Conservation (phyloP, 2,888 invertebrate genomes). For the Mesopsocus fuscifrons region DNA sequence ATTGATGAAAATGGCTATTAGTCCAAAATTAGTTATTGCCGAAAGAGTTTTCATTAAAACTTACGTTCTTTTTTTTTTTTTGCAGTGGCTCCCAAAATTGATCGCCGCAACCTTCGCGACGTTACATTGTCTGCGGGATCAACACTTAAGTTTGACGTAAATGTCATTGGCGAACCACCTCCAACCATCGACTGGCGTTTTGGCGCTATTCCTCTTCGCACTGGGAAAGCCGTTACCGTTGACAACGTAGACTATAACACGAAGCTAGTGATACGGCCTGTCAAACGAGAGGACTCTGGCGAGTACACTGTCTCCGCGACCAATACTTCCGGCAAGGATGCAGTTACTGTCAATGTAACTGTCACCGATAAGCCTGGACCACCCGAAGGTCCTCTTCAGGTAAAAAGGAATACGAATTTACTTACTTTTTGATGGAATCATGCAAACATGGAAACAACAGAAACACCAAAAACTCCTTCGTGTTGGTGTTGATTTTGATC, state of each 20-base stretch:
- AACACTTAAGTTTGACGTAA: slow-evolving; percentile 81
- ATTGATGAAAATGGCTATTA: no score
- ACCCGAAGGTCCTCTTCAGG: slow-evolving; percentile 80
- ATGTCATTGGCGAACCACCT: slow-evolving; percentile 86
- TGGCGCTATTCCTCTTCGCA: slow-evolving; percentile 53
- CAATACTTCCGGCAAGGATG: slow-evolving; percentile 74
- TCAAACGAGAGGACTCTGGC: slow-evolving; percentile 62
- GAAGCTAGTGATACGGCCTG: slow-evolving; percentile 64
- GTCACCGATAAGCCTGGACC: slow-evolving; percentile 74
- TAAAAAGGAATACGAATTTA: no score
- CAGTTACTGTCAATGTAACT: slow-evolving; percentile 58
- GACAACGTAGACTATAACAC: slow-evolving; percentile 77
- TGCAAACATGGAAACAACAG: slow-evolving; percentile 2
- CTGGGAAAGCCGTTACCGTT: slow-evolving; percentile 48
- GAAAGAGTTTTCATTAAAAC: no score
- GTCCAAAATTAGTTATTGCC: no score
- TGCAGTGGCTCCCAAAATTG: slow-evolving; percentile 85
- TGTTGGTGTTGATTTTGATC: no score
- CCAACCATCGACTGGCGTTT: slow-evolving; percentile 87
- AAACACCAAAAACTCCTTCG: no score
- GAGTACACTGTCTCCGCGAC: slow-evolving; percentile 72
- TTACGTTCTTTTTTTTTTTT: slow-evolving; percentile 16
- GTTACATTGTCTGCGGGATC: slow-evolving; percentile 82
- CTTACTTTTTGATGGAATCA: neutral
- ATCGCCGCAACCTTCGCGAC: slow-evolving; percentile 77